A percentile compares a stretch with the other conserved stretches of the same genome.
phyloP scores from a whole-genome alignment of 2,888 invertebrate species.

The Vannuccia rotundouncinata region DNA sequence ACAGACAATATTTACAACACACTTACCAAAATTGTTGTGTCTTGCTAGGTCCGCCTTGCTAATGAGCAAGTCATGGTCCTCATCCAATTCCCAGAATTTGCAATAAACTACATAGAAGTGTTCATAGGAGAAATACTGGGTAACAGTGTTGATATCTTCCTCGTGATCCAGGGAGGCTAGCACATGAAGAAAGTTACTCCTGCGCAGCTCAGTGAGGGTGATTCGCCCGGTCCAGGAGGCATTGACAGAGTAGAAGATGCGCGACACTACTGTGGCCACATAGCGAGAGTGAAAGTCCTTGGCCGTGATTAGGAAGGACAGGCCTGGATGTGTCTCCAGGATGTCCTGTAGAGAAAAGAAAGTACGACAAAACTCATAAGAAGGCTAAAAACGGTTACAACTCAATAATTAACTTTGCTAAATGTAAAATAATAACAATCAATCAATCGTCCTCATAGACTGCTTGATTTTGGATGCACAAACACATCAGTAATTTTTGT shows the following conservation, averaged over 20 bases:
- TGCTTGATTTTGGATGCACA: too few species aligned
- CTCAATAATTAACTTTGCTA: neutral
- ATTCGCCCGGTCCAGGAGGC: constrained; percentile 92
- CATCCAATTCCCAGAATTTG: constrained; percentile 98
- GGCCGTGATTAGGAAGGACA: constrained; percentile 91
- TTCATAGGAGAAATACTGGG: constrained; percentile 80
- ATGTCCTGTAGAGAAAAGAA: constrained; percentile 65
- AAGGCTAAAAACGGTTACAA: neutral
- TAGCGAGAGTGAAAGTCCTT: constrained; percentile 97
- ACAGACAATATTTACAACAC: too few species aligned
- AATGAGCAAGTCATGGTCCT: constrained; percentile 93
- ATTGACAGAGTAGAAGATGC: constrained; percentile 93
- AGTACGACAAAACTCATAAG: neutral
- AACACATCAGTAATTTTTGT: too few species aligned
- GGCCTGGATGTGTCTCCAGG: constrained; percentile 94
- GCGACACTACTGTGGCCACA: constrained; percentile 92
- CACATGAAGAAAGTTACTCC: constrained; percentile 72
- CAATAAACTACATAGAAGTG: constrained; percentile 99
- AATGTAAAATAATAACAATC: too few species aligned
- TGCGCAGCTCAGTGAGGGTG: constrained; percentile 75
- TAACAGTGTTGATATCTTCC: constrained; percentile 86
- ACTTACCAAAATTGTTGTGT: constrained; percentile 86
- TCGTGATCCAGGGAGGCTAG: constrained; percentile 79
- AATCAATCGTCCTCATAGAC: too few species aligned
- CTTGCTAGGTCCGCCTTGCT: constrained; percentile 84